A percentile compares a stretch with the other conserved stretches of the same genome.
Conservation (phyloP, 1,140 invertebrate genomes). For the Leptinotarsa defecta region DNA sequence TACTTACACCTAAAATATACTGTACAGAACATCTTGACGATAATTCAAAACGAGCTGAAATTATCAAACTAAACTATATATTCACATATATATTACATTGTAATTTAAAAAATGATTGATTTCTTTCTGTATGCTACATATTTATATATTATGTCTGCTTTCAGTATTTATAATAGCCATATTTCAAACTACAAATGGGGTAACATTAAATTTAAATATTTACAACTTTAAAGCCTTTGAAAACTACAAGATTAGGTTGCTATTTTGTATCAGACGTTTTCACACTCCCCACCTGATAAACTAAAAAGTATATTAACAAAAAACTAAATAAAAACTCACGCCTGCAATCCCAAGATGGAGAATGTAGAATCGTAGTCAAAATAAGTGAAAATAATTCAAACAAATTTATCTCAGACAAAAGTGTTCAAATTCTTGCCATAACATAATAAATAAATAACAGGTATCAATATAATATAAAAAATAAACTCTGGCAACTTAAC, state of each 20-base stretch:
- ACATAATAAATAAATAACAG: slow-evolving; percentile 43
- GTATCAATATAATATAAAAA: slow-evolving; percentile 40
- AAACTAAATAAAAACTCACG: slow-evolving; percentile 24
- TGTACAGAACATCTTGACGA: slow-evolving; percentile 56
- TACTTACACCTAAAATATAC: slow-evolving; percentile 56
- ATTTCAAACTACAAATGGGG: slow-evolving; percentile 51
- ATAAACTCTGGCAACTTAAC: slow-evolving; percentile 44
- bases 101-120: slow-evolving; percentile 54
- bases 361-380: slow-evolving; percentile 7
- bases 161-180: slow-evolving; percentile 49
- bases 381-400: slow-evolving; percentile 20
- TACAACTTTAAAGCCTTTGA: slow-evolving; percentile 35
- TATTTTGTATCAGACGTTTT: slow-evolving; percentile 27
- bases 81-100: slow-evolving; percentile 55
- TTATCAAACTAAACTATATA: slow-evolving; percentile 53
- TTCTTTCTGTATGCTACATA: slow-evolving; percentile 53
- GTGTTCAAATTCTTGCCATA: slow-evolving; percentile 17
- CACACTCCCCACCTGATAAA: slow-evolving; percentile 39
- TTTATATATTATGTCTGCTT: slow-evolving; percentile 52
- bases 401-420: slow-evolving; percentile 13
- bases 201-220: slow-evolving; percentile 48
- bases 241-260: slow-evolving; percentile 35
- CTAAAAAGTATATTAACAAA: slow-evolving; percentile 43
- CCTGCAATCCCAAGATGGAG: not conserved
- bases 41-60: slow-evolving; percentile 52